A percentile compares a stretch with the other conserved stretches of the same genome.
Conservation (phyloP, 1,140 invertebrate species). For the Ericerus pela region DNA sequence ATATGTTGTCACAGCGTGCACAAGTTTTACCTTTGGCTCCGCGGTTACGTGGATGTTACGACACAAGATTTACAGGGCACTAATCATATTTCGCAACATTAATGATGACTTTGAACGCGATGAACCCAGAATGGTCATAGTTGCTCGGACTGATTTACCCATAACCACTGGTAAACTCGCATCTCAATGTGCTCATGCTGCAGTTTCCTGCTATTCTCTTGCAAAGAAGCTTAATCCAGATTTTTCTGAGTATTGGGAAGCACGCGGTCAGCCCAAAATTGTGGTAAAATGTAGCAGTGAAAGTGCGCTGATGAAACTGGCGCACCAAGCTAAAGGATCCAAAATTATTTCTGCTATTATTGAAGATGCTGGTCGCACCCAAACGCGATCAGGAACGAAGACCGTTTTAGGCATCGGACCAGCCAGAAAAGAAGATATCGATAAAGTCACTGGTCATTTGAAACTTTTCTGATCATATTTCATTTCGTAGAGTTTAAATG, state of each 20-base stretch:
- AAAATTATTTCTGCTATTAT: constrained; percentile 59
- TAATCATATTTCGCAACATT: too few relatives aligned
- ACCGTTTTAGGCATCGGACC: constrained; percentile 87
- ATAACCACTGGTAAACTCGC: constrained; percentile 92
- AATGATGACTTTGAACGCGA: too few relatives aligned
- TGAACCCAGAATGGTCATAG: constrained; percentile 63
- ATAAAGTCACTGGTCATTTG: constrained; percentile 73
- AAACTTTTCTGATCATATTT: constrained; percentile 51
- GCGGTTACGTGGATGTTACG: too few relatives aligned
- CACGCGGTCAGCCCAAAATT: constrained; percentile 66
- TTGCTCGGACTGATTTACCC: constrained; percentile 75
- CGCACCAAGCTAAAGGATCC: constrained; percentile 45
- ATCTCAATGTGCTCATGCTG: constrained; percentile 82
- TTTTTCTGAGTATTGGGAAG: constrained; percentile 55
- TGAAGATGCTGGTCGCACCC: constrained; percentile 77
- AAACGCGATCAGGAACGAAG: constrained; percentile 65
- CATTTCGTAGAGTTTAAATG: neutral
- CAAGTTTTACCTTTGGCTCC: too few relatives aligned
- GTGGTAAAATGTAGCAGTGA: constrained; percentile 43
- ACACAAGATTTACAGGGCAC: too few relatives aligned
- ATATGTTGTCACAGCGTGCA: too few relatives aligned
- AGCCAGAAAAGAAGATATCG: constrained; percentile 52
- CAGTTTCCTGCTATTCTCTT: constrained; percentile 61
- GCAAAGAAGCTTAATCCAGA: constrained; percentile 42
- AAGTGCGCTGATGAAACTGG: constrained; percentile 45